Conservation (phyloP, 2,888 invertebrate genomes). For the Tortricodes alternella region DNA sequence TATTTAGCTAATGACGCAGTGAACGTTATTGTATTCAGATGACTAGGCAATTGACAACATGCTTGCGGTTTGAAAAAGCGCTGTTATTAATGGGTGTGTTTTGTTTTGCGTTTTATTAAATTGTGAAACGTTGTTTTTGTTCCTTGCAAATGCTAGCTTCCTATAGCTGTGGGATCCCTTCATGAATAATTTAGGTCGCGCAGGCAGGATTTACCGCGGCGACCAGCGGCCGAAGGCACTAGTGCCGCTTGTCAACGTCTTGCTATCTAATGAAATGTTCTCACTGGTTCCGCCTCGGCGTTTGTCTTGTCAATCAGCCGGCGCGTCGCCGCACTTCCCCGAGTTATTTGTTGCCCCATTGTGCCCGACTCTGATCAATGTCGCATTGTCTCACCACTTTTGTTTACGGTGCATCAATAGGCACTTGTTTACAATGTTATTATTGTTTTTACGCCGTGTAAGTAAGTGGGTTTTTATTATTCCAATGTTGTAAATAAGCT, state of each 20-base stretch:
- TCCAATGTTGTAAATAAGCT: slow-evolving; percentile 15
- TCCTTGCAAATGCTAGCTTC: slow-evolving; percentile 4
- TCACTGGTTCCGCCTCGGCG: slow-evolving; percentile 59
- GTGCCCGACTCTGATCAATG: slow-evolving; percentile 68
- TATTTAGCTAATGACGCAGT: slow-evolving; percentile 45
- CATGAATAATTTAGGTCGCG: slow-evolving; percentile 69
- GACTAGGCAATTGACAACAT: slow-evolving; percentile 51
- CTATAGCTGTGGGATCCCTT: slow-evolving; percentile 40
- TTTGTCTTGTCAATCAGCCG: slow-evolving; percentile 77
- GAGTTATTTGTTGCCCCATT: slow-evolving; percentile 77
- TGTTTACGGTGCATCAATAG: slow-evolving; percentile 71
- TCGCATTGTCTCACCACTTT: slow-evolving; percentile 73
- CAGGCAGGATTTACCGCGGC: slow-evolving; percentile 54
- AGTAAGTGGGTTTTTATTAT: slow-evolving; percentile 46
- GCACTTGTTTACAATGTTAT: slow-evolving; percentile 65
- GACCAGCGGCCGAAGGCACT: slow-evolving; percentile 37
- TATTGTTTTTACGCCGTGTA: slow-evolving; percentile 62
- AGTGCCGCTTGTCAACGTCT: slow-evolving; percentile 56
- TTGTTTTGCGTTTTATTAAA: slow-evolving; percentile 4
- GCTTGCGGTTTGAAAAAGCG: slow-evolving; percentile 18
- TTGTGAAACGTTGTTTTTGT: neutral
- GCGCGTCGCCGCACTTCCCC: slow-evolving; percentile 62
- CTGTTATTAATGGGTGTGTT: slow-evolving; percentile 15
- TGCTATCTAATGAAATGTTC: slow-evolving; percentile 68
- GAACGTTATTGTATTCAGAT: slow-evolving; percentile 52